These are phyloP conservation scores for Cyprinodon tularosa DNA, from an alignment of 2,113 vertebrate genomes.

Conservation along the genomic window DNA sequence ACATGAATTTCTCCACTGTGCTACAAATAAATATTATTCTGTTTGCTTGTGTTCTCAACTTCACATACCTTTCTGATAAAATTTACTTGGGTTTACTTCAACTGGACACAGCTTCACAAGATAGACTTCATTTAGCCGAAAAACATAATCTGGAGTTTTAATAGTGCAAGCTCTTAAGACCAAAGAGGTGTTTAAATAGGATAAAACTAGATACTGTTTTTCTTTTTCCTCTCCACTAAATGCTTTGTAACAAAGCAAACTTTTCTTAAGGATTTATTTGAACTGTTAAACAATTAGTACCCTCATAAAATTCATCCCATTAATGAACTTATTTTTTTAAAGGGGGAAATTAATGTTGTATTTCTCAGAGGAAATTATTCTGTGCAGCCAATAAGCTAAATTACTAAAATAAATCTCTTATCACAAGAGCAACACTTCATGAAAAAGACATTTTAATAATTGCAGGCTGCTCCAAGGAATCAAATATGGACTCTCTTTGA, in stretches of 20 bases:
- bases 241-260: background rate
- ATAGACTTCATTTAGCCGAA: background rate
- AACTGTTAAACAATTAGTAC: constrained; percentile 1
- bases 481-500: background rate
- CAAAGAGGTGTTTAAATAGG: background rate
- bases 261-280: background rate
- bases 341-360: background rate
- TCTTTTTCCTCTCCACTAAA: background rate
- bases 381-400: background rate
- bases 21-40: no score
- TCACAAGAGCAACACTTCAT: background rate
- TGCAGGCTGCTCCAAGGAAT: background rate
- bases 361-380: constrained; percentile 3
- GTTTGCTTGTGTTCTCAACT: no score
- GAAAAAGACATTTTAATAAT: background rate
- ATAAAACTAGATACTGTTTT: background rate
- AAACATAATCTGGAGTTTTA: background rate
- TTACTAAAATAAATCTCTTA: background rate
- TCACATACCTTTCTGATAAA: background rate
- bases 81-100: background rate
- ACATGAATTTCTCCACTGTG: no score
- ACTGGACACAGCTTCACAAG: background rate
- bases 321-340: background rate
- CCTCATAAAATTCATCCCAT: background rate
- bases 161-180: background rate